Conservation (phyloP, 2,888 invertebrate genomes). For the Habroteleia sp. region DNA sequence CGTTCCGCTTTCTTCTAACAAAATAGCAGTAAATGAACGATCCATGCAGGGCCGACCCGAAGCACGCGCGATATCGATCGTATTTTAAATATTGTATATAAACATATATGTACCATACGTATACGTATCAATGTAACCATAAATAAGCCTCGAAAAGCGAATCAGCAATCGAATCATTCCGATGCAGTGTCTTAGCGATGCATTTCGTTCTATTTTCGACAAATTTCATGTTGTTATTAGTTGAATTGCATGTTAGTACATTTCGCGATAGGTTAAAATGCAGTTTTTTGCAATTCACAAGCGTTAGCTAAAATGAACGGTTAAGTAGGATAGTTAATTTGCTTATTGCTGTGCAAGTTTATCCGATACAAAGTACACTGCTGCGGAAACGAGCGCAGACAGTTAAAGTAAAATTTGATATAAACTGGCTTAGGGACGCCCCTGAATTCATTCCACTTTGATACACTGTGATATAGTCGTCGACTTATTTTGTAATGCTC, state of each 20-base stretch:
- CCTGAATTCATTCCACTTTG: slow-evolving; percentile 71
- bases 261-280: too few relatives aligned
- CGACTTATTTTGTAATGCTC: slow-evolving; percentile 6
- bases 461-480: slow-evolving; percentile 48
- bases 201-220: slow-evolving; percentile 12
- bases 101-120: slow-evolving; percentile 24
- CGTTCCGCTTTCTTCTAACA: slow-evolving; percentile 56
- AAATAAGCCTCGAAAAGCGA: slow-evolving; percentile 70
- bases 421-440: slow-evolving; percentile 75
- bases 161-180: slow-evolving; percentile 65
- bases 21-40: slow-evolving; percentile 70
- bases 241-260: too few relatives aligned
- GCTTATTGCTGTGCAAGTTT: too few relatives aligned
- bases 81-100: slow-evolving; percentile 39
- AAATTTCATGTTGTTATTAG: slow-evolving; percentile 1
- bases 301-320: too few relatives aligned
- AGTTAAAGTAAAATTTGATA: slow-evolving; percentile 65
- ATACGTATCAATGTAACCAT: slow-evolving; percentile 59
- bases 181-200: slow-evolving; percentile 56
- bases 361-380: slow-evolving; percentile 47
- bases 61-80: slow-evolving; percentile 73
- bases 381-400: slow-evolving; percentile 64
- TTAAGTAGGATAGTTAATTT: too few relatives aligned
- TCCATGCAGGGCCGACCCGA: slow-evolving; percentile 80
- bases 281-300: too few relatives aligned